Conservation (phyloP, 2,888 invertebrate genomes). For the Campopleginae sp. region DNA sequence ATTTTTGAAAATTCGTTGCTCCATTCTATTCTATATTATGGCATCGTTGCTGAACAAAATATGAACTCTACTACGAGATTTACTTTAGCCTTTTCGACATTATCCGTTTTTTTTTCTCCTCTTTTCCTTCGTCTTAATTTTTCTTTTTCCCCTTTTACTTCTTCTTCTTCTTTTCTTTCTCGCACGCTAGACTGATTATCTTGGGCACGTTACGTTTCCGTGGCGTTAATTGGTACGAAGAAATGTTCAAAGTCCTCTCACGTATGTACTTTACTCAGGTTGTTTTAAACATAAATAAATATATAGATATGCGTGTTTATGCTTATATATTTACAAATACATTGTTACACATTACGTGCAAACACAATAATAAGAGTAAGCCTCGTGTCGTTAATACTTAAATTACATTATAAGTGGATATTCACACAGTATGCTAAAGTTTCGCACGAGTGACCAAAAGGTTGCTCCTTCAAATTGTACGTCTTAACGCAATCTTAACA, state of each 20-base stretch:
- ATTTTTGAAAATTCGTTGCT: no score
- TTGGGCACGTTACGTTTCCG: conserved; percentile 70
- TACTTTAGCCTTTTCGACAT: conserved; percentile 30
- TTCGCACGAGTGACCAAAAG: conserved; percentile 58
- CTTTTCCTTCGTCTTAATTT: conserved; percentile 49
- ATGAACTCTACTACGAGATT: conserved; percentile 4
- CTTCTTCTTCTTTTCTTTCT: conserved; percentile 52
- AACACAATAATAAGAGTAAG: conserved; percentile 24
- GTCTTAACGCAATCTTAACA: conserved; percentile 18
- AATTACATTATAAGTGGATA: conserved; percentile 45
- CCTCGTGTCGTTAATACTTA: conserved; percentile 51
- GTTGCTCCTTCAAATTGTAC: conserved; percentile 32
- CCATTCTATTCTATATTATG: no score
- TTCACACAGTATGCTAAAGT: not conserved
- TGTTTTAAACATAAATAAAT: not conserved
- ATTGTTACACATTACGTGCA: not conserved
- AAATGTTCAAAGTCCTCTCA: conserved; percentile 68
- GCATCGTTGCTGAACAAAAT: conserved; percentile 20
- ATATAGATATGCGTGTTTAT: not conserved
- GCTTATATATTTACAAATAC: conserved; percentile 1
- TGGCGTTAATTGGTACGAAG: conserved; percentile 72
- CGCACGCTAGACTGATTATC: conserved; percentile 71
- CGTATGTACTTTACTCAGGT: conserved; percentile 2
- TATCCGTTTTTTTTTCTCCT: conserved; percentile 18
- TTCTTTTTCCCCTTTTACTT: conserved; percentile 1